Evolutionary conservation across 2,113 vertebrate species (phyloP).

Genomic region (Amblyopsis rosae): DNA sequence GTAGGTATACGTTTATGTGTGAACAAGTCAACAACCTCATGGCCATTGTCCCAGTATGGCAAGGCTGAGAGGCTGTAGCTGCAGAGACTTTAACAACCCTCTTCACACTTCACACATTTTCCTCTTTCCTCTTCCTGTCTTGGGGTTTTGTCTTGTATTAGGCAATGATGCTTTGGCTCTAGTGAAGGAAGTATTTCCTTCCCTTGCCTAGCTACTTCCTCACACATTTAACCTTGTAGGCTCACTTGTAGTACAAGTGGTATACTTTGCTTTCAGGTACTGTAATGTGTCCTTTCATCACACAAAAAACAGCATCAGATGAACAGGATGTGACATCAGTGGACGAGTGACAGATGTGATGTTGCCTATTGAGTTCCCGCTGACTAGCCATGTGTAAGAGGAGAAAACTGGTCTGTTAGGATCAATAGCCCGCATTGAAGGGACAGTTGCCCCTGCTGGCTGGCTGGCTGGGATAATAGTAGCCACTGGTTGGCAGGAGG

Average conservation of each 20-base stretch:
- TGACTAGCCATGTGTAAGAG: constrained; percentile 38
- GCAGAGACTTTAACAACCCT: constrained; percentile 51
- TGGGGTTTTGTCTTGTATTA: constrained; percentile 53
- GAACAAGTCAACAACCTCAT: constrained; percentile 13
- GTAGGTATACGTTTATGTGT: constrained; percentile 39
- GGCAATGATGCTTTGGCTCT: constrained; percentile 63
- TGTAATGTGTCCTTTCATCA: constrained; percentile 23
- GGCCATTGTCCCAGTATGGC: constrained; percentile 17
- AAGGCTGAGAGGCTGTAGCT: constrained; percentile 32
- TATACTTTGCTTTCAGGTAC: constrained; percentile 38
- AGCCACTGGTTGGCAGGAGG: constrained; percentile 9
- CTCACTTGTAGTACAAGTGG: constrained; percentile 45
- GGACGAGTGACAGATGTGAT: constrained; percentile 40
- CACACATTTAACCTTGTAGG: constrained; percentile 34
- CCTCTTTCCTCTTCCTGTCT: constrained; percentile 71
- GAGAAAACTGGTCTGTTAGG: constrained; percentile 24
- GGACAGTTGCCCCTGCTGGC: constrained; percentile 17
- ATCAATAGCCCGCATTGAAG: constrained; percentile 48
- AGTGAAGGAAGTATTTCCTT: constrained; percentile 66
- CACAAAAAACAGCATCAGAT: constrained; percentile 6
- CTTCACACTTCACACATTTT: constrained; percentile 71
- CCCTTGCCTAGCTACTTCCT: constrained; percentile 47
- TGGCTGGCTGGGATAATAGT: constrained; percentile 12
- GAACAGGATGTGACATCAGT: constrained; percentile 26
- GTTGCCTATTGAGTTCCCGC: constrained; percentile 1